Evolutionary conservation across 2,797 vertebrate genomes (phyloP), one percentile per base, ranked within the genome.

Genomic region (Hypotaenidia okinawae): DNA sequence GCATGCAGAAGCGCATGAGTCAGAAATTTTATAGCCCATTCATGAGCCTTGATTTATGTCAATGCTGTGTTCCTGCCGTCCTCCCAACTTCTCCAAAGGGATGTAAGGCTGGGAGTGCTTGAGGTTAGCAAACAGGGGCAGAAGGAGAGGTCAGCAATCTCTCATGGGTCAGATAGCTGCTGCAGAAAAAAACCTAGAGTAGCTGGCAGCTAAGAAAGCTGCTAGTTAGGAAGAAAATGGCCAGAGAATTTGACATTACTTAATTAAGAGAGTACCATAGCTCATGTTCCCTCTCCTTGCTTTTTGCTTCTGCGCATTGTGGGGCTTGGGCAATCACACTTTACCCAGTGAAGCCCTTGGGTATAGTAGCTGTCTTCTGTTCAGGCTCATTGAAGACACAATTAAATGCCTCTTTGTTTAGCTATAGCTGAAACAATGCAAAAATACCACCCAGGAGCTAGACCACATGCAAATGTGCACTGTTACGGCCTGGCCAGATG

Each of bases 371-470:
- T 68, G 57, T 74, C 57, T 86, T 58, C 69, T 54, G 32, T 91
- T 87, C 89, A 57, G 91, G 69, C 84, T 94, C 69, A 75, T 8
- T 84, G 94, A 89, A 78, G 73, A 72, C 8, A 33, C 62, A 89
- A 68, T 93, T 95, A 95, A 92, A 96, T 93, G 62, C 47, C 39
- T 81, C 85, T 94, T 94, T 94, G 94, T 92, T 84, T 68, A 91
- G 91, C 0, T 0, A 63, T 32, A 77, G 79, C 91, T 88, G 79
- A 94, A 93, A 93, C 94, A 92, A 80, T 87, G 87, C 52, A 84
- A 70, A 86, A 95, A 89, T 87, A 61, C 84, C 89, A 93, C 94
- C 91, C 89, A 93, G 73, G 87, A 92, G 67, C 68, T 64, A 78
- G 84, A 72, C 32, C 89, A 47, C 54, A 59, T 87, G 92, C 58